phyloP scores from a whole-genome alignment of 1,140 invertebrate genomes.

The Coelopa frigida region DNA sequence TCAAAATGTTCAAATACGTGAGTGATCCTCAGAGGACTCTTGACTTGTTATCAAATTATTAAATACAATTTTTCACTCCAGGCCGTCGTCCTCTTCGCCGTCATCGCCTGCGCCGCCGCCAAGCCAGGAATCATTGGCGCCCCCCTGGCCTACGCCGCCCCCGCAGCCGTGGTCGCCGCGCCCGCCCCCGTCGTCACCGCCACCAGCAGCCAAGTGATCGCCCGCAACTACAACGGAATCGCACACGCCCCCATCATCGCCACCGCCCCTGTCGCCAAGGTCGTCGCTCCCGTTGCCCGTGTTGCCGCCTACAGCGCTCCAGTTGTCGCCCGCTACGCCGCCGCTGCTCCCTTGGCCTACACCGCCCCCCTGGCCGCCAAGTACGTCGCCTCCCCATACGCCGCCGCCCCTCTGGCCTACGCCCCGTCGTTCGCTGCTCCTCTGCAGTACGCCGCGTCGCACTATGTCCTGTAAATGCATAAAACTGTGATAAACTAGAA shows the following conservation, averaged over 20 bases:
- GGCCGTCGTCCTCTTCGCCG: constrained; percentile 2
- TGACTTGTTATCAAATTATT: too few species aligned
- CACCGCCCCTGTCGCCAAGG: constrained; percentile 20
- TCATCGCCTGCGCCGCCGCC: constrained; percentile 1
- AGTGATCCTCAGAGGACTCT: constrained; percentile 2
- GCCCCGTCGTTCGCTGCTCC: constrained; percentile 1
- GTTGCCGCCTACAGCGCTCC: constrained; percentile 18
- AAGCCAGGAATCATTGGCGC: constrained; percentile 4
- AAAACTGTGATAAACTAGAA: too few species aligned
- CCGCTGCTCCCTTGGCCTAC: constrained; percentile 15
- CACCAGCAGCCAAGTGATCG: constrained; percentile 45
- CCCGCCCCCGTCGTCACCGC: constrained; percentile 25
- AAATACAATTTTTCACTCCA: neutral
- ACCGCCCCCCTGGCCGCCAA: neutral
- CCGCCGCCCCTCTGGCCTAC: constrained; percentile 4
- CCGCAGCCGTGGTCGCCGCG: constrained; percentile 5
- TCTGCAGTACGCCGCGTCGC: constrained; percentile 11
- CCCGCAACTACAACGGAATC: constrained; percentile 45
- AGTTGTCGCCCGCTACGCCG: constrained; percentile 12
- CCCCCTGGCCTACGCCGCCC: neutral
- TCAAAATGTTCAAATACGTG: constrained; percentile 18
- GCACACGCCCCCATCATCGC: constrained; percentile 29
- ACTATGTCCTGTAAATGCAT: too few species aligned
- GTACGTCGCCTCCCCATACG: neutral
- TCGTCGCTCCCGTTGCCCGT: constrained; percentile 19